A percentile compares a stretch with the other conserved stretches of the same genome.
Evolutionary conservation across 2,888 invertebrate species (phyloP).

Genomic region (Trichopoda pennipes): DNA sequence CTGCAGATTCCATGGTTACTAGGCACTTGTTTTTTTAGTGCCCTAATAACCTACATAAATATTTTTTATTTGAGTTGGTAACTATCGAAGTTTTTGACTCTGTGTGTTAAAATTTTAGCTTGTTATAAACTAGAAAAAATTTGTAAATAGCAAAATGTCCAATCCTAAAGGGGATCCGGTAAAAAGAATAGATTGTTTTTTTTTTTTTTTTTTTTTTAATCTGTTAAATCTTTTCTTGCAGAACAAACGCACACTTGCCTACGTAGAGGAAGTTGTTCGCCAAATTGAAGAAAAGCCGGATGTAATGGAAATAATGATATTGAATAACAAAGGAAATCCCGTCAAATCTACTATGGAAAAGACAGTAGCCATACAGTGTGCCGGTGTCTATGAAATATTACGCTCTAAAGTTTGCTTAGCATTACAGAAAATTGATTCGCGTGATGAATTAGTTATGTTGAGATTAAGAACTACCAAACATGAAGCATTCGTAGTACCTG

Average conservation of each 20-base stretch:
- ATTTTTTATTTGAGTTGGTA: background rate
- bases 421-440: constrained; percentile 74
- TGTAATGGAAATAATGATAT: constrained; percentile 76
- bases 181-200: background rate
- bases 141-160: constrained; percentile 21
- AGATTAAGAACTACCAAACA: constrained; percentile 76
- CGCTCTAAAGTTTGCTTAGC: constrained; percentile 76
- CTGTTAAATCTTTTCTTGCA: constrained; percentile 33
- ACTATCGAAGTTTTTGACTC: background rate
- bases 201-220: background rate
- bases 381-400: constrained; percentile 77
- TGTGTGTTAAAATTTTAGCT: background rate
- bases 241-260: constrained; percentile 76
- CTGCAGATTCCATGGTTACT: constrained; percentile 19
- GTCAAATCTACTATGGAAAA: constrained; percentile 76
- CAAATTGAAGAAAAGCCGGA: constrained; percentile 74
- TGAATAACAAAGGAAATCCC: constrained; percentile 78
- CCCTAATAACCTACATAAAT: constrained; percentile 38
- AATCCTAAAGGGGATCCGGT: constrained; percentile 42
- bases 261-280: constrained; percentile 76
- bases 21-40: constrained; percentile 21
- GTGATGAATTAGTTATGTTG: constrained; percentile 74
- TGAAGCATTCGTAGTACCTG: constrained; percentile 77
- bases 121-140: constrained; percentile 5
- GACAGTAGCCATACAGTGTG: constrained; percentile 74